These are phyloP conservation scores for Lagenorhynchus albirostris DNA, from an alignment of 2,113 vertebrate genomes.

Conservation along the genomic window DNA sequence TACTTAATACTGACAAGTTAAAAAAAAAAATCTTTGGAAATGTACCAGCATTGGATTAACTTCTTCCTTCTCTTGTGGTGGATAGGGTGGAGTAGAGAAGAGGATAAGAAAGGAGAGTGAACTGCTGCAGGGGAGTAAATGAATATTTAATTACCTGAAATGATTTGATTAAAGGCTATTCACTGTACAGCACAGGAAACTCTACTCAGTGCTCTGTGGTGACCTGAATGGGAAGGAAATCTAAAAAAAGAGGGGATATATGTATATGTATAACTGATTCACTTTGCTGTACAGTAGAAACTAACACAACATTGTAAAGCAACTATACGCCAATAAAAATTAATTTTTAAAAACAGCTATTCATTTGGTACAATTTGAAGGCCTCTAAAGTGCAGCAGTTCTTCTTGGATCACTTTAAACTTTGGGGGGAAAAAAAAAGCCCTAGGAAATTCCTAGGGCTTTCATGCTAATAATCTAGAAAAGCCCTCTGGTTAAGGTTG, in stretches of 20 bases:
- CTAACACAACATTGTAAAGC: no score
- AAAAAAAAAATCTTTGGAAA: conserved; percentile 42
- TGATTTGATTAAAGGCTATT: conserved; percentile 26
- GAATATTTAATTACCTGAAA: conserved; percentile 47
- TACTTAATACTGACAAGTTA: conserved; percentile 59
- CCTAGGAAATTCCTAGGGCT: background rate
- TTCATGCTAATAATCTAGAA: background rate
- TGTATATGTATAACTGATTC: no score
- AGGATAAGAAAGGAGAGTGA: background rate
- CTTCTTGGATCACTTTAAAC: conserved; percentile 18
- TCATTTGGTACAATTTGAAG: background rate
- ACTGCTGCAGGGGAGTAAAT: background rate
- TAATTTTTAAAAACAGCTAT: background rate
- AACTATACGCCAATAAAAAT: no score
- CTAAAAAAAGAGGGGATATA: no score
- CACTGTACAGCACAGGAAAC: background rate
- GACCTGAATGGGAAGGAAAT: no score
- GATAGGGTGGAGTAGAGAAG: background rate
- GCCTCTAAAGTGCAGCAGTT: background rate
- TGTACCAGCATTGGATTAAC: conserved; percentile 12
- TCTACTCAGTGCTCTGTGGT: no score
- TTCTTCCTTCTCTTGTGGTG: conserved; percentile 8
- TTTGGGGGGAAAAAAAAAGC: background rate
- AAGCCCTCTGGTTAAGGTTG: background rate
- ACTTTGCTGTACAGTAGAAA: no score